Evolutionary conservation across 1,140 invertebrate species (phyloP).

Genomic region (Zophobas morio): DNA sequence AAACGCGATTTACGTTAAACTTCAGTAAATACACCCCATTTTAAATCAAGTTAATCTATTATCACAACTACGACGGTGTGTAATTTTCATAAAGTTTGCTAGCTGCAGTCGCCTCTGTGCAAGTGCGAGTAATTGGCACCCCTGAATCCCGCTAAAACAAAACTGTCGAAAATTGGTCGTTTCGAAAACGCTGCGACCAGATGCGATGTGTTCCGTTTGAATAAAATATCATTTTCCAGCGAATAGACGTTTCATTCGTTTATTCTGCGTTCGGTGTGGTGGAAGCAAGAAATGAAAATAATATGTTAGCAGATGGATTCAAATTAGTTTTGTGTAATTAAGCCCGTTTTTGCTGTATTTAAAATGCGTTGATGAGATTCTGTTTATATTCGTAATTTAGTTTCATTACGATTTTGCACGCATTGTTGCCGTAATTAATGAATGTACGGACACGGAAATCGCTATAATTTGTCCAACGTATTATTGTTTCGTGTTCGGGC

Average conservation of each 20-base stretch:
- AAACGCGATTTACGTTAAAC: no score
- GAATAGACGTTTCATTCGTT: no score
- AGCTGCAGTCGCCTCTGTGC: not conserved
- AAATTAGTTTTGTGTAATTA: constrained; percentile 39
- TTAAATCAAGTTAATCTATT: no score
- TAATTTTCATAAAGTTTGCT: not conserved
- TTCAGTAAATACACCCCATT: no score
- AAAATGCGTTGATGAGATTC: constrained; percentile 38
- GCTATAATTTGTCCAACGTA: constrained; percentile 39
- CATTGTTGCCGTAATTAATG: constrained; percentile 46
- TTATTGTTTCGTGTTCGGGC: constrained; percentile 31
- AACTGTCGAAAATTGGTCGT: no score
- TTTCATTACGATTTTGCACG: constrained; percentile 47
- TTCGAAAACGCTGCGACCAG: not conserved
- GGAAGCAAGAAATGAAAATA: constrained; percentile 15
- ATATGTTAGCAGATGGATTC: constrained; percentile 13
- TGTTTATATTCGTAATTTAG: constrained; percentile 45
- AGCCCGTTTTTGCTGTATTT: constrained; percentile 28
- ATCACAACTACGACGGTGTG: no score
- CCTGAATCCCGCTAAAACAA: not conserved
- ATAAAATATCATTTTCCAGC: constrained; percentile 8
- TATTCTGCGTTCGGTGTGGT: not conserved
- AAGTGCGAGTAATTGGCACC: constrained; percentile 4
- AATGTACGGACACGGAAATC: constrained; percentile 43
- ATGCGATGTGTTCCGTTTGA: constrained; percentile 3